Base-by-base conservation (phyloP, 2,888 invertebrate genomes). In the Lasioglossum calceatum region DNA sequence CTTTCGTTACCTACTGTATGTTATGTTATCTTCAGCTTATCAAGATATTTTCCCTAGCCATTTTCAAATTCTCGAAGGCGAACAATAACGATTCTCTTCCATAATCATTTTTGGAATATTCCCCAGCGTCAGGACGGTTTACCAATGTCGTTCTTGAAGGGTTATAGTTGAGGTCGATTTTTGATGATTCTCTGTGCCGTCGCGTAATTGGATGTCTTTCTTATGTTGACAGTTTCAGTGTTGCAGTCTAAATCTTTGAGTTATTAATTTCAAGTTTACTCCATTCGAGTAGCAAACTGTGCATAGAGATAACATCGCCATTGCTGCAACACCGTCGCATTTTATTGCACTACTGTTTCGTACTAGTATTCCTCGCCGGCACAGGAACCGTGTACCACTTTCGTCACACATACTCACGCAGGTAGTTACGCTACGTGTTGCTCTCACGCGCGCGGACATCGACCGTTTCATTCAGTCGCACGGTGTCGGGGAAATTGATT, bases 321-420 rank as follows among this genome's bases (percentile, higher is more conserved):
- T 79, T 39, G 19, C 47, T 19, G 70, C 64, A 58, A 50, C 47
- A 16, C 2, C 64, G 47, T 73, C 19, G 50, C 36, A n/a, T 70
- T 86, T 77, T 77, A 81, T 61, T 79, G 76, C 67, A 61, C 77
- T 86, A 72, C 67, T 47, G 79, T 79, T 76, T 58, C 81, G 76
- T 47, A 71, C 73, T 80, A 74, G 72, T 77, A 73, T 61, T 80
- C 50, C 67, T 16, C 50, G 47, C 39, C 71, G 19, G 54, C 36
- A 77, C 61, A 85, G 73, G 44, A 77, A 75, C 72, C 64, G 82
- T 79, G 88, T 84, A 84, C 88, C 82, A 87, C 88, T 89, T 89
- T 89, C 78, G n/a, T 71, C 61, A 73, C 72, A 61, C 73, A 44
- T n/a, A 61, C 70, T 64, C 64, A 32, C 32, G 47, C 67, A 12